A percentile compares a stretch with the other conserved stretches of the same genome.
Conservation (phyloP, 2,113 vertebrate species). For the Perccottus glenii region DNA sequence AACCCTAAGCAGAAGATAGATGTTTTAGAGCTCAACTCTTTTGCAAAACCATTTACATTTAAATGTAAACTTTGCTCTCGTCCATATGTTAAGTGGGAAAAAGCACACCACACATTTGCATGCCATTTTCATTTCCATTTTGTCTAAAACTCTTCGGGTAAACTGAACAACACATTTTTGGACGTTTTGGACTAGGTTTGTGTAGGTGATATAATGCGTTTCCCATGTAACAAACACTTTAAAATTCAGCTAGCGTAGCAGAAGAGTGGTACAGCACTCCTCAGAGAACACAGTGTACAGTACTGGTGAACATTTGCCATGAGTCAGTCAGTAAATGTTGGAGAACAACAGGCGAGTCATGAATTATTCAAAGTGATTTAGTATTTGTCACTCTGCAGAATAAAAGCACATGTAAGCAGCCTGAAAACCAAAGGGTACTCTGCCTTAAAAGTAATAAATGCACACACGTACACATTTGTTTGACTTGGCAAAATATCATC, state of each 20-base stretch:
- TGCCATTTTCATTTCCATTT: not conserved
- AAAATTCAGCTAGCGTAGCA: slow-evolving; percentile 27
- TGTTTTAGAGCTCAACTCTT: not conserved
- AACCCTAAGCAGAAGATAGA: not conserved
- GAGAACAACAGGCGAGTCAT: slow-evolving; percentile 5
- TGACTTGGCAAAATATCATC: not conserved
- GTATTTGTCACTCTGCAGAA: slow-evolving; percentile 21
- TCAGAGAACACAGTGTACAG: slow-evolving; percentile 21
- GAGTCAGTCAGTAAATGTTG: slow-evolving; percentile 28
- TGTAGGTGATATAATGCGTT: not conserved
- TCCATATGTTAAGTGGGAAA: not conserved
- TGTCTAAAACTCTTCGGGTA: not conserved
- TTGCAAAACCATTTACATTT: not conserved
- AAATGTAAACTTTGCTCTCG: not conserved
- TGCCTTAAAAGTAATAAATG: not conserved
- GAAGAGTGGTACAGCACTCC: slow-evolving; percentile 13
- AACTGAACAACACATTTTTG: not conserved
- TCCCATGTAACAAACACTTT: slow-evolving; percentile 15
- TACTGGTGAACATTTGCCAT: slow-evolving; percentile 24
- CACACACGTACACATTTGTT: not conserved
- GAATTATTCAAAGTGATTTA: slow-evolving; percentile 46
- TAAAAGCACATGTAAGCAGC: slow-evolving; percentile 15
- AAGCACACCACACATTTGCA: not conserved
- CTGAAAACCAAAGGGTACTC: slow-evolving; percentile 17
- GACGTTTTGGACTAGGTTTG: not conserved